These are phyloP conservation scores for Phyllotreta striolata DNA, from an alignment of 2,888 invertebrate species.

Conservation along the genomic window DNA sequence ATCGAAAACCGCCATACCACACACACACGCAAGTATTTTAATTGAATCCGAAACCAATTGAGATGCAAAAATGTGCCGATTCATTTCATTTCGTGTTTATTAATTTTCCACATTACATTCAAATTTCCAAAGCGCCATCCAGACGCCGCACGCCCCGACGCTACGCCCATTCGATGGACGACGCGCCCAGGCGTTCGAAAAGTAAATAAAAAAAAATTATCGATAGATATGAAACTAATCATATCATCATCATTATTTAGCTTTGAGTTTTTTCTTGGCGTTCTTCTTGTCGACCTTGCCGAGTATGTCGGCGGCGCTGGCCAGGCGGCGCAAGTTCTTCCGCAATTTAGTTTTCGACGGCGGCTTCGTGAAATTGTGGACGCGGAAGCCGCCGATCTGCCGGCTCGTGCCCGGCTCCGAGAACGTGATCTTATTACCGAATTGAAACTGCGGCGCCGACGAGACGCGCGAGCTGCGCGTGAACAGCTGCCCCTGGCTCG, in stretches of 20 bases:
- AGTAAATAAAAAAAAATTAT: too few species aligned
- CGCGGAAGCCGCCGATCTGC: constrained; percentile 49
- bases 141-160: background rate
- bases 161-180: constrained; percentile 7
- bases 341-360: constrained; percentile 52
- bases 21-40: background rate
- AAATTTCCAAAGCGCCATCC: constrained; percentile 9
- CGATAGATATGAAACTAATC: background rate
- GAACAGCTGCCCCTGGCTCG: constrained; percentile 52
- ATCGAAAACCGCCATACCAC: background rate
- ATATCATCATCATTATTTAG: constrained; percentile 49
- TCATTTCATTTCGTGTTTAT: constrained; percentile 17
- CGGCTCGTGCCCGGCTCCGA: constrained; percentile 53
- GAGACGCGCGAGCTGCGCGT: constrained; percentile 44
- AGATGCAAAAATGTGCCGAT: constrained; percentile 20
- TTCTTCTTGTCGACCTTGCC: constrained; percentile 56
- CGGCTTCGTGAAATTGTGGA: constrained; percentile 56
- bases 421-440: constrained; percentile 36
- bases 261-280: constrained; percentile 54
- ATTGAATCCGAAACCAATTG: constrained; percentile 2
- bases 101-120: constrained; percentile 20
- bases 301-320: constrained; percentile 49
- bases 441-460: constrained; percentile 39
- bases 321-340: constrained; percentile 54
- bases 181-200: background rate